Evolutionary conservation across 2,113 vertebrate species (phyloP).

Genomic region (Origma solitaria): DNA sequence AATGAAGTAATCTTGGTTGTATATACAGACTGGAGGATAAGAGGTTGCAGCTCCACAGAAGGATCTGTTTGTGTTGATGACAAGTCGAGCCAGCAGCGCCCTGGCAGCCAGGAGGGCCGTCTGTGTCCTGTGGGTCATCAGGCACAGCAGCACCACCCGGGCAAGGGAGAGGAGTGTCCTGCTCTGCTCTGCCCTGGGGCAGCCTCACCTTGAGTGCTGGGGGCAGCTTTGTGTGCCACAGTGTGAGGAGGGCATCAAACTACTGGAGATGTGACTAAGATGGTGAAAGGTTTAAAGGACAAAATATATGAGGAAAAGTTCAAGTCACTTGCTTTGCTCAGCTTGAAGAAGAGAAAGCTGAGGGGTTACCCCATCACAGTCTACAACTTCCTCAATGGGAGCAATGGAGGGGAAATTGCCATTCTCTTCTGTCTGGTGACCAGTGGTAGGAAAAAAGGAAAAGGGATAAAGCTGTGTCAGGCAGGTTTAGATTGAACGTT

Average conservation of each 20-base stretch:
- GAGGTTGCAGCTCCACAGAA: background rate
- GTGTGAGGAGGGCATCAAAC: background rate
- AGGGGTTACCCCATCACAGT: background rate
- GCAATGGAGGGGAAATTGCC: background rate
- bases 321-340: background rate
- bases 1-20: background rate
- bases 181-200: fast-evolving
- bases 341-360: background rate
- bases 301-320: background rate
- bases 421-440: background rate
- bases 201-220: fast-evolving
- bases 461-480: background rate
- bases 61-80: background rate
- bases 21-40: background rate
- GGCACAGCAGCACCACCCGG: fast-evolving
- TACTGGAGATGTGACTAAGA: background rate
- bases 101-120: background rate
- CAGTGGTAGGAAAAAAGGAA: background rate
- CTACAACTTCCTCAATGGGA: background rate
- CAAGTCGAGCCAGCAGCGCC: background rate
- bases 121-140: fast-evolving
- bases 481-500: background rate
- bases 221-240: too few relatives aligned
- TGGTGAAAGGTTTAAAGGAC: background rate
- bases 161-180: background rate